These are phyloP conservation scores for Drosophila putrida DNA, from an alignment of 2,888 invertebrate genomes.

Conservation along the genomic window DNA sequence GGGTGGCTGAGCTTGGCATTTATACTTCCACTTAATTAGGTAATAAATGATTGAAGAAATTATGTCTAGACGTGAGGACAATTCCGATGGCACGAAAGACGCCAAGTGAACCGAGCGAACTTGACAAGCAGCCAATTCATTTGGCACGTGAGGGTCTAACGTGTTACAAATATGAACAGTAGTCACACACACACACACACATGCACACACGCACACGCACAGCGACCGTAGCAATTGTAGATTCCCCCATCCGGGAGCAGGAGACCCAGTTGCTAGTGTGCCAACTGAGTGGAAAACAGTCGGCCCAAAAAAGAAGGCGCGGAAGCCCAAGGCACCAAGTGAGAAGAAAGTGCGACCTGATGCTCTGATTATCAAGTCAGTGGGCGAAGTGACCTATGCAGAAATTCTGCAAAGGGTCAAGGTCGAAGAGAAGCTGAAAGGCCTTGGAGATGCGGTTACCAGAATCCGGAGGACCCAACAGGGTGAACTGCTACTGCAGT, in stretches of 20 bases:
- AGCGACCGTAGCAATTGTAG: too few relatives aligned
- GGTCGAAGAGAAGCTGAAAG: not conserved
- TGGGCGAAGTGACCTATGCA: not conserved
- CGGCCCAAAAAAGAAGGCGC: too few relatives aligned
- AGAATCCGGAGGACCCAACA: not conserved
- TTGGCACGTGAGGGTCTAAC: conserved; percentile 76
- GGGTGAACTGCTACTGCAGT: not conserved
- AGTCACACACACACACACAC: conserved; percentile 24
- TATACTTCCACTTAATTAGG: conserved; percentile 85
- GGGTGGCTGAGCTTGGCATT: conserved; percentile 75
- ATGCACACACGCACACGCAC: conserved; percentile 6
- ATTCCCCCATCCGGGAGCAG: too few relatives aligned
- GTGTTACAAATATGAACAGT: conserved; percentile 64
- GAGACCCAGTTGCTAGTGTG: too few relatives aligned
- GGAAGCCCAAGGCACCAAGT: too few relatives aligned
- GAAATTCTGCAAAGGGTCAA: not conserved
- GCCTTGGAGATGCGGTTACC: not conserved
- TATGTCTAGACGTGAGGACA: conserved; percentile 86
- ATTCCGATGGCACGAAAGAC: conserved; percentile 74
- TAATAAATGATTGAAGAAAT: conserved; percentile 86
- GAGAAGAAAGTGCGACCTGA: too few relatives aligned
- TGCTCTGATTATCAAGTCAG: too few relatives aligned
- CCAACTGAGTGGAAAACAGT: too few relatives aligned
- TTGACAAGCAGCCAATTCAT: conserved; percentile 69
- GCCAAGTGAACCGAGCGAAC: conserved; percentile 30